These are phyloP conservation scores for Orchesella cincta DNA, from an alignment of 1,140 invertebrate genomes.

Conservation along the genomic window DNA sequence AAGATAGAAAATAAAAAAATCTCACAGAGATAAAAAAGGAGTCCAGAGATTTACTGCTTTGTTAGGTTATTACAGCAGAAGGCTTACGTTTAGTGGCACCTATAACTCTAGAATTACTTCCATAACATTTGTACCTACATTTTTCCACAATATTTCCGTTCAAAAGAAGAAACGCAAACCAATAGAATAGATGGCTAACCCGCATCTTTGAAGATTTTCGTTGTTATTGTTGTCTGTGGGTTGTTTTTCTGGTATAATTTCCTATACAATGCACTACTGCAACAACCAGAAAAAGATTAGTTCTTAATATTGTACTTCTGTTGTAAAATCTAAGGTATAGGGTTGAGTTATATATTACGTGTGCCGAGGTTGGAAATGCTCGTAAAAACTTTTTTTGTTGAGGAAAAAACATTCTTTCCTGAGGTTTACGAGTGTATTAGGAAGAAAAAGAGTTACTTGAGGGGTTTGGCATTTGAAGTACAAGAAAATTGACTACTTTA, in stretches of 20 bases:
- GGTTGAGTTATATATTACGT: background rate
- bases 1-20: background rate
- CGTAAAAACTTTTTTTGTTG: too few relatives aligned
- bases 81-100: slow-evolving; percentile 21
- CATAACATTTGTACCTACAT: background rate
- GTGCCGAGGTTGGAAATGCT: too few relatives aligned
- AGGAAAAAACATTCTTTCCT: too few relatives aligned
- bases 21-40: slow-evolving; percentile 1
- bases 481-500: background rate
- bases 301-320: background rate
- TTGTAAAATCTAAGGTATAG: background rate
- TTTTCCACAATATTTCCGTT: background rate
- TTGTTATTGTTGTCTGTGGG: background rate
- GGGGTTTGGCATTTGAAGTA: background rate
- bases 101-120: background rate
- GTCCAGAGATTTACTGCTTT: slow-evolving; percentile 24
- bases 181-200: slow-evolving; percentile 16
- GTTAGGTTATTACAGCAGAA: slow-evolving; percentile 13
- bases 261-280: background rate
- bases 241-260: background rate
- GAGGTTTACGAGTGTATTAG: background rate
- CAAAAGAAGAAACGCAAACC: background rate
- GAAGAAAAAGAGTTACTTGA: background rate
- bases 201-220: background rate
- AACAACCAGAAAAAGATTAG: background rate